Evolutionary conservation across 2,888 invertebrate genomes (phyloP).

Genomic region (Hirtodrosophila alboralis): DNA sequence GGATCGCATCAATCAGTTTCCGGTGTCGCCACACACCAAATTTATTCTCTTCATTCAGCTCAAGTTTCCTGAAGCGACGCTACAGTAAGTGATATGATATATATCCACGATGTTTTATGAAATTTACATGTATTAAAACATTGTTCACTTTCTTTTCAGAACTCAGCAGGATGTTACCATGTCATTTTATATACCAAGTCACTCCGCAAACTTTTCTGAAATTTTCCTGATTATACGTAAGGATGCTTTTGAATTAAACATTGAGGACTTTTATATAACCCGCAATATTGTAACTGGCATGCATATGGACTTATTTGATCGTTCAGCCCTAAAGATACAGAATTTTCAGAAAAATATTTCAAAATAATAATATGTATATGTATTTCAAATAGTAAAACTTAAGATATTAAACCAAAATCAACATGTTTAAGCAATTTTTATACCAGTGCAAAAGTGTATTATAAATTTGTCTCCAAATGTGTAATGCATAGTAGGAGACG

Average conservation of each 20-base stretch:
- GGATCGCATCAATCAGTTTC: slow-evolving; percentile 55
- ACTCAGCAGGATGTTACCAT: slow-evolving; percentile 30
- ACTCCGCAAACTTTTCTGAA: slow-evolving; percentile 38
- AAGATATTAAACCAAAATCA: too few relatives aligned
- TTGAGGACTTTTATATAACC: slow-evolving; percentile 64
- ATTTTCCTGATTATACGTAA: slow-evolving; percentile 50
- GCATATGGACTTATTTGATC: slow-evolving; percentile 32
- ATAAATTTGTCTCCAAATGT: too few relatives aligned
- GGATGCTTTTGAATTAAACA: slow-evolving; percentile 61
- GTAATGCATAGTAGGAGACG: too few relatives aligned
- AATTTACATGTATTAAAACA: background rate
- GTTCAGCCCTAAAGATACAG: slow-evolving; percentile 10
- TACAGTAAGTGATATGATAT: slow-evolving; percentile 42
- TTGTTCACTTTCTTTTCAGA: slow-evolving; percentile 15
- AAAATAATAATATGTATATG: background rate
- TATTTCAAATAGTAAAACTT: too few relatives aligned
- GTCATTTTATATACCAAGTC: slow-evolving; percentile 43
- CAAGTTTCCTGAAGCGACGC: slow-evolving; percentile 55
- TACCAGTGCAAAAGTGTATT: too few relatives aligned
- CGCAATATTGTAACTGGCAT: slow-evolving; percentile 39
- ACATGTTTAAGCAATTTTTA: too few relatives aligned
- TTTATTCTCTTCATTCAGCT: slow-evolving; percentile 55
- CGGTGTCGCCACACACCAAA: slow-evolving; percentile 52
- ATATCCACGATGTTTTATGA: background rate
- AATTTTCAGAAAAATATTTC: background rate